These are phyloP conservation scores for Chrosomus eos DNA, from an alignment of 2,797 vertebrate species.

Conservation along the genomic window DNA sequence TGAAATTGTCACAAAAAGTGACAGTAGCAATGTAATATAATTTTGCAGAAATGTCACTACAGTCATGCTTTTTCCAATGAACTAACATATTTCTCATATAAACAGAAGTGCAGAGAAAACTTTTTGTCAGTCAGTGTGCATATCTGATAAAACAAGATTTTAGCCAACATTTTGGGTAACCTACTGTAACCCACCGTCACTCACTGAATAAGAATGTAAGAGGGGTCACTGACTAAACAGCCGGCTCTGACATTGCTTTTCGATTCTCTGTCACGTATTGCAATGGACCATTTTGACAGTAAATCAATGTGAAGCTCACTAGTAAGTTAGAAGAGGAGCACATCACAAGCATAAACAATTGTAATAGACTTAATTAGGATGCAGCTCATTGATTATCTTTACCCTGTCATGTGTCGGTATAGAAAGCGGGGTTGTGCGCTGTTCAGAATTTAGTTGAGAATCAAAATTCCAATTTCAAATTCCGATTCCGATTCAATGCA, in stretches of 20 bases:
- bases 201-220: background rate
- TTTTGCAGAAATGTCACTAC: background rate
- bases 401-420: background rate
- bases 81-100: background rate
- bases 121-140: background rate
- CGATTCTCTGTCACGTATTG: conserved; percentile 1
- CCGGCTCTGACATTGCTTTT: background rate
- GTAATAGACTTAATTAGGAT: conserved; percentile 3
- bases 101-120: background rate
- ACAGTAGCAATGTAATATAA: background rate
- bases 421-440: background rate
- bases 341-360: conserved; percentile 21
- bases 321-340: background rate
- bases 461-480: background rate
- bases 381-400: background rate
- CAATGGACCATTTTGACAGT: background rate
- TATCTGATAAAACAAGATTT: background rate
- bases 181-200: background rate
- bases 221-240: background rate
- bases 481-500: background rate
- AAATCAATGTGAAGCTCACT: background rate
- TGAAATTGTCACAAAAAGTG: background rate
- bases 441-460: background rate
- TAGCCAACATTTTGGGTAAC: background rate
- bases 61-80: background rate